phyloP scores from a whole-genome alignment of 2,888 invertebrate genomes.

The Cylloceria caligata region DNA sequence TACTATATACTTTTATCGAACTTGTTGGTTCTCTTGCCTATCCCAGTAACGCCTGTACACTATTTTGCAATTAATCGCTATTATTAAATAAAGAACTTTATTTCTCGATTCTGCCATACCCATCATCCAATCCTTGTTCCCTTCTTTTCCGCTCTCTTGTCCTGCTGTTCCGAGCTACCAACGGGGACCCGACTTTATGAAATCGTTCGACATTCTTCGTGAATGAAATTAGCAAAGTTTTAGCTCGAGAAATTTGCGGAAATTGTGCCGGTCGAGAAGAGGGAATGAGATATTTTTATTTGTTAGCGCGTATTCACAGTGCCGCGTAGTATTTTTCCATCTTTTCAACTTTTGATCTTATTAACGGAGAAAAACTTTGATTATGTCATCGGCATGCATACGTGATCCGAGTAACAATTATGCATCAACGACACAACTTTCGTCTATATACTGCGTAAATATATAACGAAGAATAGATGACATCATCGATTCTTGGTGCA shows the following conservation, averaged over 20 bases:
- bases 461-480: neutral
- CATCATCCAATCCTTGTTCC: constrained; percentile 20
- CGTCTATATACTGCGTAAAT: neutral
- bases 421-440: neutral
- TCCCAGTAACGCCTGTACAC: constrained; percentile 23
- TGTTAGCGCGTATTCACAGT: constrained; percentile 63
- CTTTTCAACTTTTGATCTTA: constrained; percentile 53
- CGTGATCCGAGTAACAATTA: constrained; percentile 3
- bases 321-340: constrained; percentile 51
- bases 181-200: constrained; percentile 50
- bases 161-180: neutral
- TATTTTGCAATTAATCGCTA: constrained; percentile 72
- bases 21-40: constrained; percentile 10
- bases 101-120: constrained; percentile 59
- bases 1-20: constrained; percentile 1
- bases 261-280: constrained; percentile 57
- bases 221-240: constrained; percentile 75
- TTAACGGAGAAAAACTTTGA: constrained; percentile 59
- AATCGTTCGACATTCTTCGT: constrained; percentile 77
- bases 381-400: constrained; percentile 39
- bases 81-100: constrained; percentile 76
- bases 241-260: constrained; percentile 66
- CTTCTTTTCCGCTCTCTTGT: neutral
- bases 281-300: constrained; percentile 58
- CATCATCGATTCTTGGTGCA: constrained; percentile 15